Evolutionary conservation across 2,797 vertebrate species (phyloP).

Genomic region (Xyrichtys novacula): DNA sequence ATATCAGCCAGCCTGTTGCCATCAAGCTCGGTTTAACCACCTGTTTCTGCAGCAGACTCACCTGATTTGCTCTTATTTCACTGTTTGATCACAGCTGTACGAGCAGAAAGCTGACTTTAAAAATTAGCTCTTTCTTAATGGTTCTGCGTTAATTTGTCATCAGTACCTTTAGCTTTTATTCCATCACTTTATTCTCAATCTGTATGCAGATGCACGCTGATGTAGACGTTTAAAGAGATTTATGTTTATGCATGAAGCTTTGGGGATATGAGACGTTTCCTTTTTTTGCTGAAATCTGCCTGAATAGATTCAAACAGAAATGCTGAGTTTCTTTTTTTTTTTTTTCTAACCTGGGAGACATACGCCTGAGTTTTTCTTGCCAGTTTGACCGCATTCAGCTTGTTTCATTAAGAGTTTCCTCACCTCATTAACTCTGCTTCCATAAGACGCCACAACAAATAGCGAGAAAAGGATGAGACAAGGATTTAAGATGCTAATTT

Average conservation of each 20-base stretch:
- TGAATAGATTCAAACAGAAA: not conserved
- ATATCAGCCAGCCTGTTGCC: not conserved
- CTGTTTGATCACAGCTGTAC: constrained; percentile 29
- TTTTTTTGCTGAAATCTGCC: not conserved
- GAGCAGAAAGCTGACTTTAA: not conserved
- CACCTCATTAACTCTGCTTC: constrained; percentile 45
- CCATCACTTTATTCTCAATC: constrained; percentile 17
- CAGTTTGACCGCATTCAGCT: constrained; percentile 16
- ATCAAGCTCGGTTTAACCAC: not conserved
- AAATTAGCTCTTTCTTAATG: constrained; percentile 3
- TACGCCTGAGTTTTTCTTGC: not conserved
- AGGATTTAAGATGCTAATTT: constrained; percentile 1
- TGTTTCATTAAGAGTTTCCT: constrained; percentile 41
- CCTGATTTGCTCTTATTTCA: constrained; percentile 15
- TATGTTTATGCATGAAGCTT: not conserved
- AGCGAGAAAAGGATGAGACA: not conserved
- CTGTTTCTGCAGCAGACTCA: not conserved
- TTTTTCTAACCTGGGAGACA: constrained; percentile 16
- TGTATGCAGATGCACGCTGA: not conserved
- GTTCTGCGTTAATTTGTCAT: constrained; percentile 28
- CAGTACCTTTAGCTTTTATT: constrained; percentile 26
- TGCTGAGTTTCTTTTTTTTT: not conserved
- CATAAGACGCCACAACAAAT: constrained; percentile 8
- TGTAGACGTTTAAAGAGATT: constrained; percentile 6
- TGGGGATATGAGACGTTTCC: not conserved